Conservation (phyloP, 2,113 vertebrate species). For the Vidua chalybeata region DNA sequence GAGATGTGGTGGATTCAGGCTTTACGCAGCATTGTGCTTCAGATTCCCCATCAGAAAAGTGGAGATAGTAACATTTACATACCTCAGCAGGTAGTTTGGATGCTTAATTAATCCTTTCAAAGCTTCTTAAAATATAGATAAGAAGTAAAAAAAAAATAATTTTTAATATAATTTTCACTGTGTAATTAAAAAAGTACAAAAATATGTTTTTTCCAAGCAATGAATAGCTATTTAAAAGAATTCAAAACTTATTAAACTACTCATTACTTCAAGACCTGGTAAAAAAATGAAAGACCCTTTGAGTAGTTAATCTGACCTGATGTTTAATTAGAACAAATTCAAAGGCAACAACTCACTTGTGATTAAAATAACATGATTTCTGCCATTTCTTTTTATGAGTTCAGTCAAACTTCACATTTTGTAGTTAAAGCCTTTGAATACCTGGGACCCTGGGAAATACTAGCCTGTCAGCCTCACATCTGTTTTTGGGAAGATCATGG, state of each 20-base stretch:
- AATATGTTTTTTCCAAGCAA: conserved; percentile 38
- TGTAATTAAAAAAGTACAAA: conserved; percentile 38
- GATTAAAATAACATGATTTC: not conserved
- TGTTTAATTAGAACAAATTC: conserved; percentile 24
- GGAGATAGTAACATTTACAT: conserved; percentile 10
- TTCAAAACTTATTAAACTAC: not conserved
- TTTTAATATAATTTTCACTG: not conserved
- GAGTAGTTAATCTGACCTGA: not conserved
- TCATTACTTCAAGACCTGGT: not conserved
- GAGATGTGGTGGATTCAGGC: not conserved
- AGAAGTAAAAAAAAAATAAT: not conserved
- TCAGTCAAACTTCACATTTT: not conserved
- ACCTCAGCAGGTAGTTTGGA: conserved; percentile 15
- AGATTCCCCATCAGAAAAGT: not conserved
- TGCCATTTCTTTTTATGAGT: not conserved
- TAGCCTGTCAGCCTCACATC: not conserved
- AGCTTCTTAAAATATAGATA: conserved; percentile 32
- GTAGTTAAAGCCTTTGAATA: not conserved
- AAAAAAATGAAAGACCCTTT: not conserved
- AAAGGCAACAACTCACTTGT: not conserved
- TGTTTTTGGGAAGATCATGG: not conserved
- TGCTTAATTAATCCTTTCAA: conserved; percentile 53
- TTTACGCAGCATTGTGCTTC: not conserved
- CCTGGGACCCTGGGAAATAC: not conserved
- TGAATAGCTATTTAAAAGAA: not conserved